phyloP scores from a whole-genome alignment of 1,140 invertebrate species.

The Diachasmimorpha longicaudata region DNA sequence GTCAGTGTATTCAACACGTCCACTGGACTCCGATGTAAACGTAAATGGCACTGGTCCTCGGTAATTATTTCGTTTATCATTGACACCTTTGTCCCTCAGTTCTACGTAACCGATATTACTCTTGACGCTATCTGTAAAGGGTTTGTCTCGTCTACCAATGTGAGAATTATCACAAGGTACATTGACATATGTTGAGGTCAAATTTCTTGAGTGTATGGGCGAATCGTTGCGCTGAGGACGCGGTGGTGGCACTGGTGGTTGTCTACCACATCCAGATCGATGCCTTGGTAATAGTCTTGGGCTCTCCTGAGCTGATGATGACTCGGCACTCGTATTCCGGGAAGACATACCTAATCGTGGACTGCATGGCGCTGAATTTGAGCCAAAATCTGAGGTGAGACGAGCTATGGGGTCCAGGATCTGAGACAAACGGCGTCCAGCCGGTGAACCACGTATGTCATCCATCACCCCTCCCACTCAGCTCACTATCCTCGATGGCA shows the following conservation, averaged over 20 bases:
- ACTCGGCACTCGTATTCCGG: slow-evolving; percentile 25
- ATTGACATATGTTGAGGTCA: slow-evolving; percentile 58
- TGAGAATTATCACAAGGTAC: slow-evolving; percentile 55
- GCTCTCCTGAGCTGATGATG: slow-evolving; percentile 66
- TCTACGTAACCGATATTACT: slow-evolving; percentile 53
- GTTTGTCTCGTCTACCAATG: slow-evolving; percentile 50
- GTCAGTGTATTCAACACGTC: slow-evolving; percentile 57
- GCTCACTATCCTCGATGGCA: not conserved
- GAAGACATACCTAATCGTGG: slow-evolving; percentile 49
- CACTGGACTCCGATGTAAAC: slow-evolving; percentile 56
- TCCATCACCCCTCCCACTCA: slow-evolving; percentile 44
- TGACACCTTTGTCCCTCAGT: slow-evolving; percentile 36
- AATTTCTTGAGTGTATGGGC: slow-evolving; percentile 49
- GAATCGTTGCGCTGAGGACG: slow-evolving; percentile 44
- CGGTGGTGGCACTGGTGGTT: slow-evolving; percentile 65
- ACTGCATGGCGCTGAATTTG: slow-evolving; percentile 64
- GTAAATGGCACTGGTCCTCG: slow-evolving; percentile 29
- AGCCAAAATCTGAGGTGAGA: slow-evolving; percentile 63
- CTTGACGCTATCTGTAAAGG: slow-evolving; percentile 45
- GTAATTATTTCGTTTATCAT: slow-evolving; percentile 47
- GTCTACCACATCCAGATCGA: slow-evolving; percentile 47
- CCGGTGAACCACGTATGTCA: slow-evolving; percentile 52
- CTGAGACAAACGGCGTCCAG: slow-evolving; percentile 74
- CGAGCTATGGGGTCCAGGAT: slow-evolving; percentile 79
- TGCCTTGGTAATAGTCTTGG: slow-evolving; percentile 71